phyloP scores from a whole-genome alignment of 2,888 invertebrate genomes.

The Caradrina kadenii region DNA sequence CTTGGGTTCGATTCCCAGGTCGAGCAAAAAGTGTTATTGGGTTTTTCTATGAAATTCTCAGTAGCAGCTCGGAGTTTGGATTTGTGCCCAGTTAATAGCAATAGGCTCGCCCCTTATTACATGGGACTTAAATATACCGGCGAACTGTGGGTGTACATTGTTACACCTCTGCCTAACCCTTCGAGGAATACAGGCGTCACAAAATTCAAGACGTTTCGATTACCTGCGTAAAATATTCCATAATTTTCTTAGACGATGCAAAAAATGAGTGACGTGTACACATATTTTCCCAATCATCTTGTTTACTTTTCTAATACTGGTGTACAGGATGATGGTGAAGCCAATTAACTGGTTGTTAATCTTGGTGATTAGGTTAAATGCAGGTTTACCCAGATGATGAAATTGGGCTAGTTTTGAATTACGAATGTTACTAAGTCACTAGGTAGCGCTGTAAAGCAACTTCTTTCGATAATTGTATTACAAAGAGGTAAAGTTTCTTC shows the following conservation, averaged over 20 bases:
- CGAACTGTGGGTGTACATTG: too few species aligned
- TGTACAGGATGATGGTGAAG: constrained; percentile 2
- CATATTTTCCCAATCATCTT: constrained; percentile 2
- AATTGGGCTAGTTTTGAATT: neutral
- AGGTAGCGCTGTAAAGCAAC: neutral
- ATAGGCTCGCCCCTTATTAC: too few species aligned
- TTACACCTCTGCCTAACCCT: too few species aligned
- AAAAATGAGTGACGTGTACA: neutral
- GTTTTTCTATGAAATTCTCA: too few species aligned
- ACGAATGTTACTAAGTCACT: neutral
- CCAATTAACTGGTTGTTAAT: constrained; percentile 24
- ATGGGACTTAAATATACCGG: too few species aligned
- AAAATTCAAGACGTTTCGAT: constrained; percentile 4
- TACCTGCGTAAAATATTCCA: neutral
- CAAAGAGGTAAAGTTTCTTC: too few species aligned
- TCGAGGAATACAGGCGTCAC: too few species aligned
- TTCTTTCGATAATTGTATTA: neutral
- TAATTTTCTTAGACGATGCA: neutral
- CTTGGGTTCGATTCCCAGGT: too few species aligned
- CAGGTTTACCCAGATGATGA: constrained; percentile 32
- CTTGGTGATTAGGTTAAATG: constrained; percentile 17
- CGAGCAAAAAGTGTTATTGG: too few species aligned
- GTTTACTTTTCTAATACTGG: constrained; percentile 24
- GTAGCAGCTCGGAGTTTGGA: too few species aligned
- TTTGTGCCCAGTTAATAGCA: too few species aligned